phyloP scores from a whole-genome alignment of 2,797 vertebrate genomes.

The Aeoliscus strigatus region DNA sequence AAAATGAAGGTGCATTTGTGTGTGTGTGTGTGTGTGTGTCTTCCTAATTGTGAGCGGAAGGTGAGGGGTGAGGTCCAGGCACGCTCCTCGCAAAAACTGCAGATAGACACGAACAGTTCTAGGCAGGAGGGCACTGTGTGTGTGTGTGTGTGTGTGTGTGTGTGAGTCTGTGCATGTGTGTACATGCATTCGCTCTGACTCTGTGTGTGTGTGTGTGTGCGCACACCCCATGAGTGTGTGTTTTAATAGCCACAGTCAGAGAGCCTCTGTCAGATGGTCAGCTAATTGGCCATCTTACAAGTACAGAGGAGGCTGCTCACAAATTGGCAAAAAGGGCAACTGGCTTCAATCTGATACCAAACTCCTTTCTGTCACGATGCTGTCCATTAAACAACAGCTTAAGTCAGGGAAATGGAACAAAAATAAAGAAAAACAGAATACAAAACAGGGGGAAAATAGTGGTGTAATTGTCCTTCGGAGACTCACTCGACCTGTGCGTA shows the following conservation, averaged over 20 bases:
- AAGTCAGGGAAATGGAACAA: conserved; percentile 72
- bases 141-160: conserved; percentile 18
- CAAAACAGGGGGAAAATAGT: conserved; percentile 66
- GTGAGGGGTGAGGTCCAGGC: conserved; percentile 62
- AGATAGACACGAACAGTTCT: conserved; percentile 60
- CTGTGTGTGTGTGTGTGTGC: conserved; percentile 11
- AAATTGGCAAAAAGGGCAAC: conserved; percentile 80
- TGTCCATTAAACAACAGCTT: conserved; percentile 79
- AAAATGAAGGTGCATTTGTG: conserved; percentile 40
- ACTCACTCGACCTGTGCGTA: conserved; percentile 61
- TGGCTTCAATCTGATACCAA: conserved; percentile 75
- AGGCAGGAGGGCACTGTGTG: conserved; percentile 28
- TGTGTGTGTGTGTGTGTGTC: conserved; percentile 35
- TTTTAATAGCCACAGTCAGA: conserved; percentile 76
- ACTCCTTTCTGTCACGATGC: conserved; percentile 76
- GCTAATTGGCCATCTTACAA: conserved; percentile 82
- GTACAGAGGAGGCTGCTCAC: conserved; percentile 76
- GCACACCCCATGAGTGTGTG: conserved; percentile 55
- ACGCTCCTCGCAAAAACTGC: conserved; percentile 47
- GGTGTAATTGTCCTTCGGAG: conserved; percentile 70
- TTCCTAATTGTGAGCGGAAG: conserved; percentile 59
- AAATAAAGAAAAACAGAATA: conserved; percentile 72
- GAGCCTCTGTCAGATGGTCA: conserved; percentile 77
- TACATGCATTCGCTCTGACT: conserved; percentile 5
- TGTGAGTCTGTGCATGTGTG: too few relatives aligned